Evolutionary conservation across 2,113 vertebrate species (phyloP).

Genomic region (Redunca redunca): DNA sequence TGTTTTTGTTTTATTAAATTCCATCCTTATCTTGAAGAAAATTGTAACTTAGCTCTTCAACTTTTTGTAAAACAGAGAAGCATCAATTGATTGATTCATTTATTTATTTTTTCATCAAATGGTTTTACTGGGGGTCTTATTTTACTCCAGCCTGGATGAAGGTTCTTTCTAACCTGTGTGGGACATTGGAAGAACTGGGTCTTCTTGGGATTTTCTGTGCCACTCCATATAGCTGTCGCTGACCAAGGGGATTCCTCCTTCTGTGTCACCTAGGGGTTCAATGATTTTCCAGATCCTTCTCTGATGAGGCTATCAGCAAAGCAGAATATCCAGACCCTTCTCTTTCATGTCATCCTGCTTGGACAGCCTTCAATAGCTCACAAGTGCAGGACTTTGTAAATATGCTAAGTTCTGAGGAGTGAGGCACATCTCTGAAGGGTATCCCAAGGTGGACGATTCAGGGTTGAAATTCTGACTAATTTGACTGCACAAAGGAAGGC

Average conservation of each 20-base stretch:
- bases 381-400: neutral
- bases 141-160: neutral
- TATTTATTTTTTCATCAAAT: neutral
- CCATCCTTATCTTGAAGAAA: neutral
- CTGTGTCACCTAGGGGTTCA: neutral
- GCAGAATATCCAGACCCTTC: neutral
- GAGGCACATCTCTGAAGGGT: neutral
- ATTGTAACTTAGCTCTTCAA: neutral
- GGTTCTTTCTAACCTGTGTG: neutral
- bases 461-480: neutral
- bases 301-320: neutral
- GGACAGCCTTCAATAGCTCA: neutral
- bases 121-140: neutral
- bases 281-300: neutral
- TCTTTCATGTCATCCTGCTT: neutral
- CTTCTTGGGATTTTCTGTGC: neutral
- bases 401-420: neutral
- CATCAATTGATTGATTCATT: neutral
- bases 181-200: neutral
- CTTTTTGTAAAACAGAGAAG: neutral
- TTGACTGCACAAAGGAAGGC: neutral
- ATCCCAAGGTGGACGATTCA: neutral
- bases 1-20: neutral
- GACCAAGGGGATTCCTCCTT: neutral
- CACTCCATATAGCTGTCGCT: neutral